phyloP scores from a whole-genome alignment of 2,797 vertebrate genomes.

The Acanthurus tractus region DNA sequence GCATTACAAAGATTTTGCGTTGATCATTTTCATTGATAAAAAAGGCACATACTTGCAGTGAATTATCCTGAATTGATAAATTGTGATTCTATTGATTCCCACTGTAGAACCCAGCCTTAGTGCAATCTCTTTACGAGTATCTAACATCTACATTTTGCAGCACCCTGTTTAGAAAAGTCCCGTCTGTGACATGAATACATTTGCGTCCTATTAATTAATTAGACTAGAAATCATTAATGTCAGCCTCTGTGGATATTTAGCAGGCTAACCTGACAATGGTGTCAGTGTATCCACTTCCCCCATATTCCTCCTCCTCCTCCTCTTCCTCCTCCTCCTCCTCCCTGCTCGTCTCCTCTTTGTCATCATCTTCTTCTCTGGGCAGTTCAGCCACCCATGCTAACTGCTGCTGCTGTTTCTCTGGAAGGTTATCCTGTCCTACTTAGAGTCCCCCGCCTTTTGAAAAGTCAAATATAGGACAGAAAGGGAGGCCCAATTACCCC shows the following conservation, averaged over 20 bases:
- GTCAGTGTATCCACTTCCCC: conserved; percentile 52
- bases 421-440: conserved; percentile 87
- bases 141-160: not conserved
- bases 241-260: conserved; percentile 43
- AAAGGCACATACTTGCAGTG: not conserved
- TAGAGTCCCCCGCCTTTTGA: conserved; percentile 73
- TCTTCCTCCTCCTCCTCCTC: not conserved
- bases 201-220: conserved; percentile 39
- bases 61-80: not conserved
- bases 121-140: not conserved
- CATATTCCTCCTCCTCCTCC: conserved; percentile 40
- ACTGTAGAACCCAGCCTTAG: not conserved
- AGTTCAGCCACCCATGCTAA: conserved; percentile 77
- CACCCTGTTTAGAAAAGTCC: conserved; percentile 4
- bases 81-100: conserved; percentile 3
- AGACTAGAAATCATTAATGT: conserved; percentile 30
- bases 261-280: conserved; percentile 55
- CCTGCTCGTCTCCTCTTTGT: conserved; percentile 25
- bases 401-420: conserved; percentile 64
- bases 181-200: conserved; percentile 42
- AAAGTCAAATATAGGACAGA: conserved; percentile 85
- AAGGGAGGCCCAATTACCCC: conserved; percentile 78
- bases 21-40: not conserved
- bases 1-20: not conserved
- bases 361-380: conserved; percentile 64